Base-by-base conservation (phyloP, 2,888 invertebrate genomes). In the Stomorhina lunata region DNA sequence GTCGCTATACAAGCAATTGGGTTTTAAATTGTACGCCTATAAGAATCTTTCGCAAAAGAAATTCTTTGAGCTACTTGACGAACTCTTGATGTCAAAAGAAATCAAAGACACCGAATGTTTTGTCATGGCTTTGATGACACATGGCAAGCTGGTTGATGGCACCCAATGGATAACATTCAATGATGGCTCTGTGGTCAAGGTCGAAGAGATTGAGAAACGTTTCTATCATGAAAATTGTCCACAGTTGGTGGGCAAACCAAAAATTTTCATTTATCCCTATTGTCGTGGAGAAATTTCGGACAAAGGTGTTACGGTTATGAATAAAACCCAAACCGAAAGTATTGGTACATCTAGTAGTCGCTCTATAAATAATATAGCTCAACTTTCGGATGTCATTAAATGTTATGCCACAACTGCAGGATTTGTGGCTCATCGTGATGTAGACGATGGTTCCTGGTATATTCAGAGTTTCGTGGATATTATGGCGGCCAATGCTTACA, bases 261-360 rank as follows among this genome's bases (percentile, higher is more conserved):
- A 95, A 91, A 93, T 95, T 72, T 94, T 95, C 87, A 92, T 95
- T 78, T 95, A 95, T 87, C 95, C 95, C 87, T 93, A 93, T 84
- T 95, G 95, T 90, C 92, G 92, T 50, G 92, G 92, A 10, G 73
- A 84, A 17, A 80, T 84, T 10, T 86, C 88, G n/a, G 91, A 91
- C 84, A 86, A 86, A 48, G 92, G 92, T 37, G 85, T 86, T 22
- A 25, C 20, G 3, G 22, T 69, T 45, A 20, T 34, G 5, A 72
- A 57, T 27, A 45, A 77, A 55, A 32, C 84, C 6, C 84, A 85
- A 73, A 85, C 85, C 20, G 85, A 85, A 72, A 27, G 84, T 27
- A 63, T 73, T 4, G 34, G 25, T 3, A 45, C 17, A n/a, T n/a
- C n/a, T 69, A 15, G 22, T 34, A 43, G 43, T 17, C 75, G 37